Evolutionary conservation across 2,113 vertebrate genomes (phyloP), one percentile per base, ranked within the genome.

Genomic region (Erinaceus europaeus): DNA sequence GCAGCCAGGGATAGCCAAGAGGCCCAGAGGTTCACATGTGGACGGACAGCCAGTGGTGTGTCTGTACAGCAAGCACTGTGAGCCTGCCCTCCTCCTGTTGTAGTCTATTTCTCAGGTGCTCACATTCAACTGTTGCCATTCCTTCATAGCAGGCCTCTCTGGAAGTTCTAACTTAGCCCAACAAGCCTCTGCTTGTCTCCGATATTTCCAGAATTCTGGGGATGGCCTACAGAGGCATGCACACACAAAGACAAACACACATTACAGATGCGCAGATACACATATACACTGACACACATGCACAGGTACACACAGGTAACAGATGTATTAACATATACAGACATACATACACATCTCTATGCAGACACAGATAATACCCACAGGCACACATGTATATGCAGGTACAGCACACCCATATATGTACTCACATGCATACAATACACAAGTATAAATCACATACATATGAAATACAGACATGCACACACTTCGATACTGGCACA

Each of bases 81-180:
- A 2, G 17, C n/a, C 53, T 42, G 0, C 3, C 25, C 62, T 23
- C 15, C 64, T 53, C 4, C 0, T 3, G 21, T 59, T 10, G 1
- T 29, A 82, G 44, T 38, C n/a, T 53, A 11, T 18, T 68, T 46
- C 42, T 55, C 53, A 81, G 48, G 59, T 21, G 20, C 0, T 17
- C 3, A 36, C 12, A 14, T 46, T 48, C 73, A 59, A 6, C 36
- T 27, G 62, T 4, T 9, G 14, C 12, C 53, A 9, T 48, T 59
- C 32, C 62, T 59, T 53, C 36, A 53, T 20, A 9, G 20, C 3
- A 17, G 23, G 73, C 27, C 75, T 38, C 69, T 29, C 1, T 32
- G 11, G 42, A 74, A 62, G 53, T n/a, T 74, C 44, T 55, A n/a
- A 6, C 7, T 64, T 81, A 42, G 59, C 46, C 74, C 59, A 57